Evolutionary conservation across 2,797 vertebrate genomes (phyloP).

Genomic region (Paedocypris micromegethes): DNA sequence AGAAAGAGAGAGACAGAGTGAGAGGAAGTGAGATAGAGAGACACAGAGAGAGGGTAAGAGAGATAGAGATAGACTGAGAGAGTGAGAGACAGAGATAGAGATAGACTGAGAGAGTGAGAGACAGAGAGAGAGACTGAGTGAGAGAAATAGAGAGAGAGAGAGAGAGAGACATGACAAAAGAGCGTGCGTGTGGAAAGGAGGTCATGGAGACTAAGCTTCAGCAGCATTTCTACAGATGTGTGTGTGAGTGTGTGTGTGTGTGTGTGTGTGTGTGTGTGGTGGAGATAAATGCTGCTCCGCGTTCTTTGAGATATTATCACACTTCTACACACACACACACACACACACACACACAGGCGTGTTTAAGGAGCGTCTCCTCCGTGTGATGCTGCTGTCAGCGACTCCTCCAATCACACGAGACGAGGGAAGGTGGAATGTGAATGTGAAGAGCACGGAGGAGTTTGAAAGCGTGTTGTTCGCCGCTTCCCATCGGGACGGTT

Average conservation of each 20-base stretch:
- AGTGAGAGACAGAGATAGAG: slow-evolving; percentile 41
- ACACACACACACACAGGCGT: background rate
- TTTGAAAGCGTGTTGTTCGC: slow-evolving; percentile 15
- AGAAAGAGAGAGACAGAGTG: background rate
- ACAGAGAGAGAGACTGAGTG: slow-evolving; percentile 42
- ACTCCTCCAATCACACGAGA: slow-evolving; percentile 24
- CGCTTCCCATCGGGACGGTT: slow-evolving; percentile 28
- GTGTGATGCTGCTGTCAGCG: slow-evolving; percentile 33
- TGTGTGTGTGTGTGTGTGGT: slow-evolving; percentile 20
- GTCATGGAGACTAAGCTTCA: slow-evolving; percentile 41
- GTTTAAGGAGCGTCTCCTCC: slow-evolving; percentile 42
- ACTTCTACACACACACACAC: slow-evolving; percentile 4
- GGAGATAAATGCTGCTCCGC: slow-evolving; percentile 4
- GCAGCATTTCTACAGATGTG: slow-evolving; percentile 41
- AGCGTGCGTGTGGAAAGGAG: slow-evolving; percentile 40
- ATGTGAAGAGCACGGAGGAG: background rate
- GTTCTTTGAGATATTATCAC: slow-evolving; percentile 11
- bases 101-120: slow-evolving; percentile 30
- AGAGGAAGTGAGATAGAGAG: background rate
- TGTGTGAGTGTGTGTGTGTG: slow-evolving; percentile 11
- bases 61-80: slow-evolving; percentile 51
- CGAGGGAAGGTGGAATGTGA: background rate
- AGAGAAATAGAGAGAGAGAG: slow-evolving; percentile 48
- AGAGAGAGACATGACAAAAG: slow-evolving; percentile 44
- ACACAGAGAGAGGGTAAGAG: slow-evolving; percentile 41